Base-by-base conservation (phyloP, 2,113 vertebrate species). In the Marmota monax region DNA sequence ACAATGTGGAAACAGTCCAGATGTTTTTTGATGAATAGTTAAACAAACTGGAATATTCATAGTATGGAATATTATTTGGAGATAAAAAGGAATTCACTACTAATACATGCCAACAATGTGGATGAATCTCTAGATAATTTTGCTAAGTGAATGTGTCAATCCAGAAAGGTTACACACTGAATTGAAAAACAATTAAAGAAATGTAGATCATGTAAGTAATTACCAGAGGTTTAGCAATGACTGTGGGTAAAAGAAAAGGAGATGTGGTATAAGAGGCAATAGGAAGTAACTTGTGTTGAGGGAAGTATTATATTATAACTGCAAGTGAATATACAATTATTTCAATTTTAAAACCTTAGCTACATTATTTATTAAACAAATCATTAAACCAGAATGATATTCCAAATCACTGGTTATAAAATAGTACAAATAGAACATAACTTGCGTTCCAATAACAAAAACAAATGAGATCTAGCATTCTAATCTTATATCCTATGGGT, bases 341-440 rank as follows among this genome's bases (percentile, higher is more conserved):
- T 13, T 85, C 34, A 77, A 83, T 39, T 89, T 63, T 87, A 76
- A 76, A 87, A n/a, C 16, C 20, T 69, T 85, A 92, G 77, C 7
- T 73, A 34, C 58, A 84, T 63, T 80, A 84, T 69, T 89, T 51
- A 65, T 74, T 80, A 45, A 91, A 16, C 17, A 61, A 73, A n/a
- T 83, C 22, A 53, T 58, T 92, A 95, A 29, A 16, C n/a, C 91
- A 94, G 94, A 84, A 51, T 86, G 63, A 48, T 92, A 80, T 78
- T 82, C 5, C 29, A 88, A 77, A 77, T 25, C 80, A 92, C 5
- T 37, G 6, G 84, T 39, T 94, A 74, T 90, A n/a, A 92, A 76
- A 39, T 74, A 70, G 58, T n/a, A 88, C 16, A 97, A 88, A 56
- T 22, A 48, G 39, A 11, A 13, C 45, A 78, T 77, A 94, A 88